A percentile compares a stretch with the other conserved stretches of the same genome.
phyloP scores from a whole-genome alignment of 2,797 vertebrate genomes.

The Falco rusticolus region DNA sequence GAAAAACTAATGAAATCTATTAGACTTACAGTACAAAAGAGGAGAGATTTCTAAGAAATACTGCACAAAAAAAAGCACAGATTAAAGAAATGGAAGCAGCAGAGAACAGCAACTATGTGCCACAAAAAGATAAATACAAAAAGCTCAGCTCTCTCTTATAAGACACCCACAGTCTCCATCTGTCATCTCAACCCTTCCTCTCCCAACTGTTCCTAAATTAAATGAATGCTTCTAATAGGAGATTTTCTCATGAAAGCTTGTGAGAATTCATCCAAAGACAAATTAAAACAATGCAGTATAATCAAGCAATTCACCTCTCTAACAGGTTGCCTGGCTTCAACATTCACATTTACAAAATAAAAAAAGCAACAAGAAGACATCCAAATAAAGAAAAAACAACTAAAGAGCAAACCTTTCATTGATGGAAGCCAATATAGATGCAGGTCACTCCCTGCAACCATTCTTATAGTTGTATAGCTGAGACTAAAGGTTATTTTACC shows the following conservation, averaged over 20 bases:
- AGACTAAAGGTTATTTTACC: conserved; percentile 3
- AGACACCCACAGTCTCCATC: conserved; percentile 73
- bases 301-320: conserved; percentile 63
- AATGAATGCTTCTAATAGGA: conserved; percentile 77
- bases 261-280: conserved; percentile 75
- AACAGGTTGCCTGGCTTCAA: conserved; percentile 33
- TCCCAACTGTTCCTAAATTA: conserved; percentile 80
- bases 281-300: conserved; percentile 74
- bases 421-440: not conserved
- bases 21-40: conserved; percentile 36
- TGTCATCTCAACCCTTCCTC: conserved; percentile 74
- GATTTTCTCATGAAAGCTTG: conserved; percentile 79
- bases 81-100: conserved; percentile 32
- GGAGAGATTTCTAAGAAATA: conserved; percentile 55
- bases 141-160: conserved; percentile 71
- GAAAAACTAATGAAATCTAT: conserved; percentile 60
- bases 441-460: not conserved
- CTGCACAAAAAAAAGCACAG: conserved; percentile 42
- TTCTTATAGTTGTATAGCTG: not conserved
- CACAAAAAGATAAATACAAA: conserved; percentile 62
- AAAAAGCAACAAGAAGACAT: not conserved
- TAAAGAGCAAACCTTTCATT: not conserved
- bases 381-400: not conserved
- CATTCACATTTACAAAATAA: conserved; percentile 3
- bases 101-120: conserved; percentile 22